Evolutionary conservation across 2,113 vertebrate genomes (phyloP), one percentile per base, ranked within the genome.

Genomic region (Edolisoma coerulescens): DNA sequence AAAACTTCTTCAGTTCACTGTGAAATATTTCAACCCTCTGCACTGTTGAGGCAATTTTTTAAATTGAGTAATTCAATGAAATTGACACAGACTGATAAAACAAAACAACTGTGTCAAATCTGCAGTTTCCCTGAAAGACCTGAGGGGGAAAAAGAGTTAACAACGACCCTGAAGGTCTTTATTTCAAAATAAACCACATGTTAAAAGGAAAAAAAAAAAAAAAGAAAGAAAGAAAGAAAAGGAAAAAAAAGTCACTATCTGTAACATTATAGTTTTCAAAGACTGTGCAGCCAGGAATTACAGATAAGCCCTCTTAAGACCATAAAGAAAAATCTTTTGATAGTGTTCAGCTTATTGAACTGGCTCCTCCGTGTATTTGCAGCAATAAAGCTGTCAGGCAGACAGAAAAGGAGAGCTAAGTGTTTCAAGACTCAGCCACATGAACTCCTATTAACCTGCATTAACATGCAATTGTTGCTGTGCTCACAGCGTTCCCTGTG

Each of bases 381-480:
- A 49, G 94, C 80, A 95, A 94, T 95, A 96, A 96, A 96, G 89
- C 91, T 96, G 94, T 95, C 94, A 93, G 82, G 91, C 37, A 53
- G 23, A 16, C 53, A 84, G 70, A 82, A 56, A 56, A 89, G 81
- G 91, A 95, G 87, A 87, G 93, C 87, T 57, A 60, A 94, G 93
- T 30, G 26, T 56, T 89, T 73, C 91, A 85, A 79, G 89, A 24
- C 87, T 87, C 91, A 69, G 81, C 87, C 93, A 53, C 84, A 50
- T 68, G 89, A 96, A 96, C 96, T 95, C 60, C 87, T 79, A 61
- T 82, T 94, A 95, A 85, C 91, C 95, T 85, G 71, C 81, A 93
- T 65, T 50, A 77, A 44, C 81, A 22, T 24, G 87, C 64, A 76
- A 84, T 91, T 19, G 95, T n/a, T 90, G 94, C 94, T 89, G 89